phyloP scores from a whole-genome alignment of 2,113 vertebrate species.

The Thomomys bottae region DNA sequence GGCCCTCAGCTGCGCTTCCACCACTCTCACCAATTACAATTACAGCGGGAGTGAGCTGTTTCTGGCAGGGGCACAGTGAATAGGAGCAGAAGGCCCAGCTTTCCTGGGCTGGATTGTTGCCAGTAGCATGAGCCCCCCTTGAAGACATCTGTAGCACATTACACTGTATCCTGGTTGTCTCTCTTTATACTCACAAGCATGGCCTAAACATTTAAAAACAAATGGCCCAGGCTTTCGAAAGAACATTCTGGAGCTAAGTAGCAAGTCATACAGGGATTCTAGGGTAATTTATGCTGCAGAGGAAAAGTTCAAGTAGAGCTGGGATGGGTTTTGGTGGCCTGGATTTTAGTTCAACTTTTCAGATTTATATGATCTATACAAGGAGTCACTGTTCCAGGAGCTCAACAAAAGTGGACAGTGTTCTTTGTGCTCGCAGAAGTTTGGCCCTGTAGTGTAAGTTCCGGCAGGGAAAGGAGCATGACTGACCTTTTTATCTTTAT shows the following conservation, averaged over 20 bases:
- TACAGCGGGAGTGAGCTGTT: conserved; percentile 57
- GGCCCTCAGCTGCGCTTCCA: conserved; percentile 59
- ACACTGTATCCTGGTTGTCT: conserved; percentile 73
- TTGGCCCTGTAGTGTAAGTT: background rate
- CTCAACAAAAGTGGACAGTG: too few species aligned
- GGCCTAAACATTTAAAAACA: conserved; percentile 64
- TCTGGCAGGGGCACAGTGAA: conserved; percentile 13
- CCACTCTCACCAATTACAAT: conserved; percentile 57
- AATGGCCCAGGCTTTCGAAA: conserved; percentile 60
- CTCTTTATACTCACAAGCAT: conserved; percentile 56
- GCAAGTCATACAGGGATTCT: background rate
- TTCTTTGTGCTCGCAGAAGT: background rate
- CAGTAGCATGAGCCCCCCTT: conserved; percentile 77
- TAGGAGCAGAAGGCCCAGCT: background rate
- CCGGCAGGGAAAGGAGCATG: background rate
- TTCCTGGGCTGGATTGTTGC: conserved; percentile 75
- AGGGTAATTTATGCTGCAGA: background rate
- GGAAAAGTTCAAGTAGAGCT: background rate
- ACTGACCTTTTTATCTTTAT: too few species aligned
- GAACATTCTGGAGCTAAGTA: background rate
- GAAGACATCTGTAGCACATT: conserved; percentile 78
- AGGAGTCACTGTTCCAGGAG: background rate
- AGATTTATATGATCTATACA: background rate
- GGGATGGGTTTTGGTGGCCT: background rate
- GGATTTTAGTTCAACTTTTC: background rate